These are phyloP conservation scores for Stegastes partitus DNA, from an alignment of 2,113 vertebrate species.

Conservation along the genomic window DNA sequence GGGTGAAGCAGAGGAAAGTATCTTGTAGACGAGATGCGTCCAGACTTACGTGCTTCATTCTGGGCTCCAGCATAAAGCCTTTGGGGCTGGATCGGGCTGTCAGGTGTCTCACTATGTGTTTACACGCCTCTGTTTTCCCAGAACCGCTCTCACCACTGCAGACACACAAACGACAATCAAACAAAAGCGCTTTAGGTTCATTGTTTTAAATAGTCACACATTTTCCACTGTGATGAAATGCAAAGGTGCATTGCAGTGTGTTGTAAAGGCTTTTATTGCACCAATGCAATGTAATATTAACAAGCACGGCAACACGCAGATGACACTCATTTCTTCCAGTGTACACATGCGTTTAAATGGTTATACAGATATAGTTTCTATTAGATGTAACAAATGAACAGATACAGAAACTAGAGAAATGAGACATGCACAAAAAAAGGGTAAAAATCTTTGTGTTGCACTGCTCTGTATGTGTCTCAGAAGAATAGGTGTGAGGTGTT, in stretches of 20 bases:
- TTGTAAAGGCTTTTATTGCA: background rate
- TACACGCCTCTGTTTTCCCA: constrained; percentile 93
- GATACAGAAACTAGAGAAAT: background rate
- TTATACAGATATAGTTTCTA: background rate
- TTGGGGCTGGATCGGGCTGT: constrained; percentile 85
- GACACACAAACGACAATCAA: constrained; percentile 25
- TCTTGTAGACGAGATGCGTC: background rate
- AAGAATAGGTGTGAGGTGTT: constrained; percentile 29
- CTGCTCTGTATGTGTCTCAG: constrained; percentile 13
- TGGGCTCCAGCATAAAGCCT: constrained; percentile 86
- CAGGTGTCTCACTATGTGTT: constrained; percentile 93
- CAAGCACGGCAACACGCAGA: background rate
- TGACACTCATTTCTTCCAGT: background rate
- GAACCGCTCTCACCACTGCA: constrained; percentile 95
- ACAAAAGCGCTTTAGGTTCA: background rate
- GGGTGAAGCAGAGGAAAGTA: background rate
- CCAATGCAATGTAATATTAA: background rate
- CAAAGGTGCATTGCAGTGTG: background rate
- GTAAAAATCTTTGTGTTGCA: background rate
- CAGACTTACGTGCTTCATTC: constrained; percentile 91
- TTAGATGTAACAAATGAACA: background rate
- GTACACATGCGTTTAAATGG: background rate
- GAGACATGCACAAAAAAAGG: background rate
- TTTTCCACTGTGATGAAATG: background rate
- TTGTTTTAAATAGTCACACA: constrained; percentile 1